Conservation (phyloP, 2,888 invertebrate genomes). For the Pterostichus madidus region DNA sequence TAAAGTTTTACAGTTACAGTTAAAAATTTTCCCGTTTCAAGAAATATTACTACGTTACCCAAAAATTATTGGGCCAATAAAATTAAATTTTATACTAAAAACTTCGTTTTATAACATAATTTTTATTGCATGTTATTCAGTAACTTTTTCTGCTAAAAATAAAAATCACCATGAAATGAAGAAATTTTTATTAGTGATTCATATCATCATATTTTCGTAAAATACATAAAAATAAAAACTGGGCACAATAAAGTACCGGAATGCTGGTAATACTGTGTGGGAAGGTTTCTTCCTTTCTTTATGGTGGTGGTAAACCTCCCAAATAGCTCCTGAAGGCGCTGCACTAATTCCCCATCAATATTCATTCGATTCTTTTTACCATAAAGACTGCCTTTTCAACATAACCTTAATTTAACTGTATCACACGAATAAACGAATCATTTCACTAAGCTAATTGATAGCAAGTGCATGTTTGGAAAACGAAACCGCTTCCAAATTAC, state of each 20-base stretch:
- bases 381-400: constrained; percentile 35
- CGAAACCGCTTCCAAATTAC: constrained; percentile 45
- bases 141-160: constrained; percentile 7
- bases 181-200: constrained; percentile 22
- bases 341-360: constrained; percentile 21
- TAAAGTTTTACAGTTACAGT: no score
- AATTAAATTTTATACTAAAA: constrained; percentile 10
- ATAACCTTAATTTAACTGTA: constrained; percentile 39
- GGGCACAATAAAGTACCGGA: no score
- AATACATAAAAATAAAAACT: no score
- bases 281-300: background rate
- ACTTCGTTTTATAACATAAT: background rate
- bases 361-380: constrained; percentile 11
- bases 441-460: constrained; percentile 21
- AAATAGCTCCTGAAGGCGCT: background rate
- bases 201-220: background rate
- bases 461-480: constrained; percentile 16
- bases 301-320: constrained; percentile 5
- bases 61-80: constrained; percentile 43
- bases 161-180: constrained; percentile 35
- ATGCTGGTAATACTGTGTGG: no score
- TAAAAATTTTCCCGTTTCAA: no score
- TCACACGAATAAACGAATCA: constrained; percentile 10
- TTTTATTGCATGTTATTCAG: constrained; percentile 32
- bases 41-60: background rate